phyloP scores from a whole-genome alignment of 2,113 vertebrate species.

The Cyprinodon tularosa region DNA sequence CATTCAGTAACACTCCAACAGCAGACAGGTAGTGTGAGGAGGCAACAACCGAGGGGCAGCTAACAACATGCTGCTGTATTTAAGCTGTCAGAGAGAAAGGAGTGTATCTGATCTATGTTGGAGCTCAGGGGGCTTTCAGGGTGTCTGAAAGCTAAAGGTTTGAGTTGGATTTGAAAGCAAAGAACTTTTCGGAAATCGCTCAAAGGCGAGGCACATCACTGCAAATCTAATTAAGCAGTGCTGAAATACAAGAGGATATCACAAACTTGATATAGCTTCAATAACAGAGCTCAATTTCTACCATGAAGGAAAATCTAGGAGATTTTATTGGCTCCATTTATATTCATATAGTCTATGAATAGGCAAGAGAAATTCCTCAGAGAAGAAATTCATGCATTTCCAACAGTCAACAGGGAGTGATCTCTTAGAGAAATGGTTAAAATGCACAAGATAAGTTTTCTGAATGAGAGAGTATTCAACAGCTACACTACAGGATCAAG shows the following conservation, averaged over 20 bases:
- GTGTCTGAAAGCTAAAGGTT: conserved; percentile 8
- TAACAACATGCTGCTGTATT: conserved; percentile 6
- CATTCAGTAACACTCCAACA: conserved; percentile 27
- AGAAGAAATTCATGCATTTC: neutral
- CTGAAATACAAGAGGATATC: neutral
- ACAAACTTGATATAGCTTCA: neutral
- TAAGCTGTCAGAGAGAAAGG: conserved; percentile 13
- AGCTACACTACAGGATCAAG: no score
- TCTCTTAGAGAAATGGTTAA: neutral
- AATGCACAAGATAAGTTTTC: neutral
- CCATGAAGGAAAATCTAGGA: neutral
- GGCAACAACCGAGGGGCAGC: conserved; percentile 40
- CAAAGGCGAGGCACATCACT: neutral
- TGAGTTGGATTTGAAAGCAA: conserved; percentile 4
- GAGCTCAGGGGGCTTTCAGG: neutral
- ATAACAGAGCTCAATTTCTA: neutral
- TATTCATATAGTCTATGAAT: neutral
- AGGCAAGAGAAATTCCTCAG: neutral
- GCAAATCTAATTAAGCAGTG: neutral
- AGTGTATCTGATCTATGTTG: conserved; percentile 9
- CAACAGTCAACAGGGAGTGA: neutral
- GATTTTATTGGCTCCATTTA: neutral
- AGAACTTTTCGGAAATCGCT: neutral
- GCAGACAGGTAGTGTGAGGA: conserved; percentile 45
- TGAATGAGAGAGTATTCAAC: neutral